These are phyloP conservation scores for Mechanitis mazaeus DNA, from an alignment of 2,888 invertebrate species.

Conservation along the genomic window DNA sequence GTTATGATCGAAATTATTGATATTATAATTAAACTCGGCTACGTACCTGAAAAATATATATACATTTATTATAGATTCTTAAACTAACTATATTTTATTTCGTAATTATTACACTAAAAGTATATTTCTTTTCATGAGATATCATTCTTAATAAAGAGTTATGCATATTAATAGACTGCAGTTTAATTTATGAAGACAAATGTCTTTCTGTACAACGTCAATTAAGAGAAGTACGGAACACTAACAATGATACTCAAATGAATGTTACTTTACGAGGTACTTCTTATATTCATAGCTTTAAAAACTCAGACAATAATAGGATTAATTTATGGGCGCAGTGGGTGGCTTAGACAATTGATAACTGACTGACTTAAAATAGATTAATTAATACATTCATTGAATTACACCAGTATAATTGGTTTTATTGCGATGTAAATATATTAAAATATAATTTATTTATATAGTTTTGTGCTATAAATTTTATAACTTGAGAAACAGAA, in stretches of 20 bases:
- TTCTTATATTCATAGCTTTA: constrained; percentile 32
- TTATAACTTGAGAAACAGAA: too few relatives aligned
- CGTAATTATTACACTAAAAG: too few relatives aligned
- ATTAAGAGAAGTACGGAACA: constrained; percentile 33
- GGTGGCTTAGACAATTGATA: constrained; percentile 58
- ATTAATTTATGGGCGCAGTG: constrained; percentile 61
- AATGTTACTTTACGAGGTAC: constrained; percentile 37
- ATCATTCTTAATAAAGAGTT: constrained; percentile 1
- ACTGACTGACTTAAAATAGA: constrained; percentile 37
- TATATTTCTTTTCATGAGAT: too few relatives aligned
- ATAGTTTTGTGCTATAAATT: too few relatives aligned
- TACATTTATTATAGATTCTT: too few relatives aligned
- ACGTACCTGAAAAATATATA: too few relatives aligned
- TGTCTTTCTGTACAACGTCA: constrained; percentile 24
- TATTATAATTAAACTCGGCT: too few relatives aligned
- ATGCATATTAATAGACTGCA: neutral
- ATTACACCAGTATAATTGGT: neutral
- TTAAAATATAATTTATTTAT: too few relatives aligned
- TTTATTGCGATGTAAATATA: too few relatives aligned
- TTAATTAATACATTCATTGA: constrained; percentile 12
- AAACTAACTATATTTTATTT: too few relatives aligned
- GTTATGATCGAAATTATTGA: too few relatives aligned
- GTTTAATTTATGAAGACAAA: constrained; percentile 22
- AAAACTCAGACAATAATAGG: constrained; percentile 47
- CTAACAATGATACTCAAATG: constrained; percentile 34